A percentile compares a stretch with the other conserved stretches of the same genome.
phyloP scores from a whole-genome alignment of 2,113 vertebrate genomes.

The Phoenicopterus ruber region DNA sequence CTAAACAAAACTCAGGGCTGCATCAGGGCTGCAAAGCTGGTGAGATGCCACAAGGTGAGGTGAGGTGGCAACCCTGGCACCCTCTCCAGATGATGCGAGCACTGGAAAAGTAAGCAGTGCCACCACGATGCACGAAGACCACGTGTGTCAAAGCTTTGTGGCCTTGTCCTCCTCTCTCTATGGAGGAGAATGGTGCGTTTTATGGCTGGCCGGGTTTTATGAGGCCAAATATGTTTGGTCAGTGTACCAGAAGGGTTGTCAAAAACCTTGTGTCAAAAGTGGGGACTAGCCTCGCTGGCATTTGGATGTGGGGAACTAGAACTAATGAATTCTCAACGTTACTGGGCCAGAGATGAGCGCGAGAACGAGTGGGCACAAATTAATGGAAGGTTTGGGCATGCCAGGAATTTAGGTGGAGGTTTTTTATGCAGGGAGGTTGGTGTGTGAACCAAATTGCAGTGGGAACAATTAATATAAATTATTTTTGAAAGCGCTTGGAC shows the following conservation, averaged over 20 bases:
- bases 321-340: neutral
- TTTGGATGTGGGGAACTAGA: neutral
- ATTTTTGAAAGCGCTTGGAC: neutral
- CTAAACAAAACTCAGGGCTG: neutral
- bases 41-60: neutral
- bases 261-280: neutral
- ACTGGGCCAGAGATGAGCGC: neutral
- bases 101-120: neutral
- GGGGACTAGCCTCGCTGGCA: fast-evolving
- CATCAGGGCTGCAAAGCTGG: neutral
- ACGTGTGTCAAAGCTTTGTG: neutral
- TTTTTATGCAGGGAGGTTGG: neutral
- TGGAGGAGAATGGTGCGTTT: fast-evolving
- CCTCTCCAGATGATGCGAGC: neutral
- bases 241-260: neutral
- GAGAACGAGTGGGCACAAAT: neutral
- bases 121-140: neutral
- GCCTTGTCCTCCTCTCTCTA: neutral
- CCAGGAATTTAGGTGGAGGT: neutral
- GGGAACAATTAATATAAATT: neutral
- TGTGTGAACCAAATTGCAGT: neutral
- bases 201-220: neutral
- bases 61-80: neutral
- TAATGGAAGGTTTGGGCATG: neutral
- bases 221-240: neutral